phyloP scores from a whole-genome alignment of 2,888 invertebrate species.

The Syrista parreyssii region DNA sequence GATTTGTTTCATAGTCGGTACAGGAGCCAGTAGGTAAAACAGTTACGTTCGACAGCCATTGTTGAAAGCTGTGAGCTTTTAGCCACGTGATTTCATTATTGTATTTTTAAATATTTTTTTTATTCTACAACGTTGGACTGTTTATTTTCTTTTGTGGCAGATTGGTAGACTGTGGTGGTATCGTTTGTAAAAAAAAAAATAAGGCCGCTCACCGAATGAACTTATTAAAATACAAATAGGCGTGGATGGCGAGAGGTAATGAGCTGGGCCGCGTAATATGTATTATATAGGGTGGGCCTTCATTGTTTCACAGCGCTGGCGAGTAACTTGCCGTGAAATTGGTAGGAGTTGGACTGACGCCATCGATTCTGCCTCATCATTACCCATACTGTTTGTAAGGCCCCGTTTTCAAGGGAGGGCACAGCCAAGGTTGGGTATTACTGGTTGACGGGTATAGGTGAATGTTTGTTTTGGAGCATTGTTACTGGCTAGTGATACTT shows the following conservation, averaged over 20 bases:
- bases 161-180: not conserved
- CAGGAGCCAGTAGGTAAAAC: not conserved
- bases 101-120: not conserved
- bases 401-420: not conserved
- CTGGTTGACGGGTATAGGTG: not conserved
- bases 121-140: not conserved
- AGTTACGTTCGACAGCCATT: not conserved
- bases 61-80: not conserved
- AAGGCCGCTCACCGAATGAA: constrained; percentile 26
- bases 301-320: constrained; percentile 59
- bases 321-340: constrained; percentile 64
- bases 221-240: constrained; percentile 45
- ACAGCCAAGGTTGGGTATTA: not conserved
- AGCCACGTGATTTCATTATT: not conserved
- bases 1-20: not conserved
- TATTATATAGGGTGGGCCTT: constrained; percentile 49
- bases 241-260: constrained; percentile 36
- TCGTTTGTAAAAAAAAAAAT: not conserved
- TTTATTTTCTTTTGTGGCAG: not conserved
- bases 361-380: constrained; percentile 55
- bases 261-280: constrained; percentile 49
- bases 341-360: constrained; percentile 60
- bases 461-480: constrained; percentile 25
- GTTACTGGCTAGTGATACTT: not conserved
- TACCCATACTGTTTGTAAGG: constrained; percentile 14